Percentiles rank a stretch among this genome's conserved stretches.
Conservation (phyloP, 2,888 invertebrate genomes). For the Sminthurinus aureus region DNA sequence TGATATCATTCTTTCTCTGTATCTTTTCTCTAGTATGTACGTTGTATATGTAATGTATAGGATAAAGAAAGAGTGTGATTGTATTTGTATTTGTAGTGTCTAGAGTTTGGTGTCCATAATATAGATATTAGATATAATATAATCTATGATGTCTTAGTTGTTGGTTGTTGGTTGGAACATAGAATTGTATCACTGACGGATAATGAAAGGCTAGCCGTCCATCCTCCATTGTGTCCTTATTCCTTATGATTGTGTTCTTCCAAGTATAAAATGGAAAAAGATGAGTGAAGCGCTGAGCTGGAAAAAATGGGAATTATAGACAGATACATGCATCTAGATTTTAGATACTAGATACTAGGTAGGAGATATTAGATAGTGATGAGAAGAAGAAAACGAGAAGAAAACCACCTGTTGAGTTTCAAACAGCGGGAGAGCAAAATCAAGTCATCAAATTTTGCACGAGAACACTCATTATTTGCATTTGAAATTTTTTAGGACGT, state of each 20-base stretch:
- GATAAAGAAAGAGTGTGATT: no score
- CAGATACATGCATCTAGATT: no score
- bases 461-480: constrained; percentile 52
- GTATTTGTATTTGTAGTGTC: no score
- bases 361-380: neutral
- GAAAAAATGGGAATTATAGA: constrained; percentile 28
- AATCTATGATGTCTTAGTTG: no score
- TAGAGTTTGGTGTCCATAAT: no score
- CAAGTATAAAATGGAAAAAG: constrained; percentile 34
- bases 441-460: constrained; percentile 60
- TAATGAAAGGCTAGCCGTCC: constrained; percentile 16
- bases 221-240: constrained; percentile 37
- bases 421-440: constrained; percentile 58
- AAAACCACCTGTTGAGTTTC: constrained; percentile 58
- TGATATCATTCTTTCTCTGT: neutral
- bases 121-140: no score
- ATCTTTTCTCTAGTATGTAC: neutral
- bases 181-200: constrained; percentile 2
- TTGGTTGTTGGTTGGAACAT: neutral
- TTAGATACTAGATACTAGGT: no score
- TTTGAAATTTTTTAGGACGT: constrained; percentile 37
- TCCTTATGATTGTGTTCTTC: constrained; percentile 39
- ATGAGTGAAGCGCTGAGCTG: constrained; percentile 35
- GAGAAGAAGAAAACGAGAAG: constrained; percentile 35
- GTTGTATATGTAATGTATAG: neutral